phyloP scores from a whole-genome alignment of 2,888 invertebrate genomes.

The Idaea straminata region DNA sequence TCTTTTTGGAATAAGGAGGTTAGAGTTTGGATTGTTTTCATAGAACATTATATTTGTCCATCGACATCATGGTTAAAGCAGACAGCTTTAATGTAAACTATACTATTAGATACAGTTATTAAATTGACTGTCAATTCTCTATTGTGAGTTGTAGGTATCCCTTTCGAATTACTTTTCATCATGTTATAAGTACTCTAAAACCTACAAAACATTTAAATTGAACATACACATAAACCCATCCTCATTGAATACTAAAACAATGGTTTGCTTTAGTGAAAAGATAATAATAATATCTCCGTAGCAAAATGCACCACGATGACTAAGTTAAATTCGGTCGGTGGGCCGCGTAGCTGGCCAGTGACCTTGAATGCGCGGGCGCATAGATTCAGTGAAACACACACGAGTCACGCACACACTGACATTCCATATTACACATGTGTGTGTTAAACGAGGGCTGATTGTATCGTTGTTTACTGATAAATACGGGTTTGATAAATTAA shows the following conservation, averaged over 20 bases:
- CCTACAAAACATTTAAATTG: background rate
- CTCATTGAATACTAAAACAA: background rate
- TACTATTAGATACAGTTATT: no score
- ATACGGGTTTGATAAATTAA: background rate
- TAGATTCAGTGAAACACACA: conserved; percentile 55
- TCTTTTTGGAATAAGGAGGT: no score
- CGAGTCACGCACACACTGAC: conserved; percentile 35
- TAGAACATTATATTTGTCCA: no score
- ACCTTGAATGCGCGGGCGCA: conserved; percentile 68
- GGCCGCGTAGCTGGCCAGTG: conserved; percentile 67
- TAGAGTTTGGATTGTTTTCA: no score
- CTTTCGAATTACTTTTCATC: no score
- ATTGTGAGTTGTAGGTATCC: no score
- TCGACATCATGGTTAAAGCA: no score
- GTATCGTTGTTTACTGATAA: conserved; percentile 18
- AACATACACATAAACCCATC: background rate
- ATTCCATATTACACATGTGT: conserved; percentile 33
- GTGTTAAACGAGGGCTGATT: conserved; percentile 35
- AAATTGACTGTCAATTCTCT: no score
- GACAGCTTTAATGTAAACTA: no score
- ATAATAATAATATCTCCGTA: conserved; percentile 26
- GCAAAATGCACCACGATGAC: conserved; percentile 45
- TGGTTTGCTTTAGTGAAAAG: conserved; percentile 13
- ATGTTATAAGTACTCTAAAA: no score
- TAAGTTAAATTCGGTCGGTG: conserved; percentile 60